Evolutionary conservation across 2,113 vertebrate genomes (phyloP).

Genomic region (Lamprotornis superbus): DNA sequence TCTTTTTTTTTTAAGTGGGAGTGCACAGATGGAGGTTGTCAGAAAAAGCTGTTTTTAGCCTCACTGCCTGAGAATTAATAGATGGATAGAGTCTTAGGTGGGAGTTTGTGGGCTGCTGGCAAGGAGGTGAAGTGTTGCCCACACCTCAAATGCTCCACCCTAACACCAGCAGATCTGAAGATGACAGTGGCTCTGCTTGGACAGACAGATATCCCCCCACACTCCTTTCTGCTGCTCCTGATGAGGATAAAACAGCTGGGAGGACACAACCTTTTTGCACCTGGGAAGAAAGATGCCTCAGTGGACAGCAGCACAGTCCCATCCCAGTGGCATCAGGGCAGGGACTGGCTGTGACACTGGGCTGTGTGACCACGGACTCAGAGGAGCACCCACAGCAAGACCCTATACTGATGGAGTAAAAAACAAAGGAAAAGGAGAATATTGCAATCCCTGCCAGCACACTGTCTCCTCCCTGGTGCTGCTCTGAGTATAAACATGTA

Average conservation of each 20-base stretch:
- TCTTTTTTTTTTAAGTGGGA: background rate
- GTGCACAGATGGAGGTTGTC: background rate
- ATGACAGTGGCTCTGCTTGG: background rate
- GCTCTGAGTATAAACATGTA: background rate
- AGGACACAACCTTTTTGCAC: background rate
- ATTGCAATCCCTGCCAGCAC: background rate
- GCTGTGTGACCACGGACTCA: background rate
- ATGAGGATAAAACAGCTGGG: background rate
- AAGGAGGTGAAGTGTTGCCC: background rate
- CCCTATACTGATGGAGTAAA: background rate
- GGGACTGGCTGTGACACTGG: background rate
- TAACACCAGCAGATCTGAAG: background rate
- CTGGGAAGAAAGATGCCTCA: background rate
- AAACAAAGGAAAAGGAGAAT: background rate
- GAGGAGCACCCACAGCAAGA: background rate
- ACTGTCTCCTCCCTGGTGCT: background rate
- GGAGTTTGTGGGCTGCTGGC: background rate
- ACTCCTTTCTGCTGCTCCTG: background rate
- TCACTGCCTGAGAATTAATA: background rate
- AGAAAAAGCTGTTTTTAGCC: background rate
- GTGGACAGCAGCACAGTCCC: background rate
- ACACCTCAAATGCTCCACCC: background rate
- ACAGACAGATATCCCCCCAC: fast-evolving
- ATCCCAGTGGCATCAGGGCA: background rate
- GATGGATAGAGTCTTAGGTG: background rate